These are phyloP conservation scores for Coilia nasus DNA, from an alignment of 2,797 vertebrate genomes.

Conservation along the genomic window DNA sequence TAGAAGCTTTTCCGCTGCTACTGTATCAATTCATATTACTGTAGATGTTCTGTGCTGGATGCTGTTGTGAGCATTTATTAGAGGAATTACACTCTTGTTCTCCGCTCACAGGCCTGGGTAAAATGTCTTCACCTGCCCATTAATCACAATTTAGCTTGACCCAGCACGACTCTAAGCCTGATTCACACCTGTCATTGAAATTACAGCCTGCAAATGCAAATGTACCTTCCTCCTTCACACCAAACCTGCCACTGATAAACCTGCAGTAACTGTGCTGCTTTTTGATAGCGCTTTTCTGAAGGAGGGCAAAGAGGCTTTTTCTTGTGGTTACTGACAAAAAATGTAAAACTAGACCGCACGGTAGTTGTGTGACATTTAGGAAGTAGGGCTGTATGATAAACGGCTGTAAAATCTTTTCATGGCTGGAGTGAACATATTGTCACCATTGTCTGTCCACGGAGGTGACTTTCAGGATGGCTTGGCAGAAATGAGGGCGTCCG, in stretches of 20 bases:
- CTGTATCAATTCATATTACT: slow-evolving; percentile 7
- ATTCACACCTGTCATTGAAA: slow-evolving; percentile 71
- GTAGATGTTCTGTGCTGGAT: neutral
- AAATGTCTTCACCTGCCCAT: slow-evolving; percentile 55
- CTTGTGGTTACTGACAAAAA: slow-evolving; percentile 30
- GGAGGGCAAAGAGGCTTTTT: neutral
- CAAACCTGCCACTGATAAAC: slow-evolving; percentile 34
- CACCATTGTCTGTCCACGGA: neutral
- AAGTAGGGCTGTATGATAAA: neutral
- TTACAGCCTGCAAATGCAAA: slow-evolving; percentile 61
- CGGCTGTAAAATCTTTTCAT: neutral
- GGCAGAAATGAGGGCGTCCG: neutral
- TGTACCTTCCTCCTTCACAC: slow-evolving; percentile 28
- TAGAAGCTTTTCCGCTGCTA: slow-evolving; percentile 11
- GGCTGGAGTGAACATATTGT: neutral
- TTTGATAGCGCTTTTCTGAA: slow-evolving; percentile 17
- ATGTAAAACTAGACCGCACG: neutral
- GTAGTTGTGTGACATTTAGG: neutral
- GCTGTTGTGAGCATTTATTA: slow-evolving; percentile 32
- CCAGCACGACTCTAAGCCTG: slow-evolving; percentile 56
- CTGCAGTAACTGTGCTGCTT: slow-evolving; percentile 28
- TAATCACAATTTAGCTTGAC: slow-evolving; percentile 71
- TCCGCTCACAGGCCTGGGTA: slow-evolving; percentile 51
- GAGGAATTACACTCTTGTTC: slow-evolving; percentile 49
- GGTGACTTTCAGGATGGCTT: neutral